These are phyloP conservation scores for Dryobota labecula DNA, from an alignment of 2,888 invertebrate genomes.

Conservation along the genomic window DNA sequence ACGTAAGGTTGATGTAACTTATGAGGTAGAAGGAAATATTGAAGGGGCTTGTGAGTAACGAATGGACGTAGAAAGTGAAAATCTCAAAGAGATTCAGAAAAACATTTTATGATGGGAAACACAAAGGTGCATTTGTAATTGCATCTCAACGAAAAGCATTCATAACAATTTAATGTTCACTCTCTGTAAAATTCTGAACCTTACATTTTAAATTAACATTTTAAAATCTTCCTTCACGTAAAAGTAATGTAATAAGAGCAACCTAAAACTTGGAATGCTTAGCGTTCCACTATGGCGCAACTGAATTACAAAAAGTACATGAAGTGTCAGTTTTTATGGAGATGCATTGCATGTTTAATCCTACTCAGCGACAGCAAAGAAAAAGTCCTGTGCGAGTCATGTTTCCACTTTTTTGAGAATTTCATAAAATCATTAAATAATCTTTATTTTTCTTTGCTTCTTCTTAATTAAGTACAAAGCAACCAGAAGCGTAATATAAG, in stretches of 20 bases:
- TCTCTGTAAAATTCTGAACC: conserved; percentile 8
- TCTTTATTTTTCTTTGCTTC: background rate
- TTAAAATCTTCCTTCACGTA: conserved; percentile 9
- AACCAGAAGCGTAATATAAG: too few species aligned
- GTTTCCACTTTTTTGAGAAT: background rate
- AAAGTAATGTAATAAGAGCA: conserved; percentile 10
- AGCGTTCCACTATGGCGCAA: conserved; percentile 13
- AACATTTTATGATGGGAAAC: background rate
- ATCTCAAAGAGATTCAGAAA: background rate
- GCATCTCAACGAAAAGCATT: background rate
- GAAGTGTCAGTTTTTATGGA: conserved; percentile 52
- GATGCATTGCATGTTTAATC: conserved; percentile 52
- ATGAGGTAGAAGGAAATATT: conserved; percentile 43
- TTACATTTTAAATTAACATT: conserved; percentile 21
- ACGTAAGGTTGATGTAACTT: conserved; percentile 70
- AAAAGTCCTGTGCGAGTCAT: conserved; percentile 11
- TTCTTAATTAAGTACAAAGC: background rate
- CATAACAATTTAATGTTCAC: conserved; percentile 6
- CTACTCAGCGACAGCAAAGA: conserved; percentile 21
- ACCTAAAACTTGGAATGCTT: conserved; percentile 34
- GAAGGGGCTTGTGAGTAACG: conserved; percentile 16
- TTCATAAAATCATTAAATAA: background rate
- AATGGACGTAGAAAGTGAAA: conserved; percentile 16
- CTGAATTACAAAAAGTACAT: conserved; percentile 38
- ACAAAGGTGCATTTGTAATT: background rate